Evolutionary conservation across 2,888 invertebrate species (phyloP), one percentile per base, ranked within the genome.

Genomic region (Cantharis flavilabris): DNA sequence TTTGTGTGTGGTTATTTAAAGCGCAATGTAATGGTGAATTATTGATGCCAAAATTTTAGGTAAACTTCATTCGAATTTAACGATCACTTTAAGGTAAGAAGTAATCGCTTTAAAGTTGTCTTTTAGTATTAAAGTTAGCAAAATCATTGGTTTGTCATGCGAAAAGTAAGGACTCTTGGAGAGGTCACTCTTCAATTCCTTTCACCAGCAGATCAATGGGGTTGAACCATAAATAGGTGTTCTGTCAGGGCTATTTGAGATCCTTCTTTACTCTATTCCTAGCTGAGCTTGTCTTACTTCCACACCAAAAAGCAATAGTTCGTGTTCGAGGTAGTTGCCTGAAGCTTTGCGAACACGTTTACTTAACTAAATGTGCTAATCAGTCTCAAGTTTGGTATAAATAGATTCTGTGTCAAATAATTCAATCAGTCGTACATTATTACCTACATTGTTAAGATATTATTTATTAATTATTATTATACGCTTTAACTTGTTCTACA

Each of bases 151-250:
- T 79, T 78, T 82, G 82, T 80, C 81, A 80, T 81, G 78, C 75
- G 79, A 80, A 79, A 79, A 77, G 80, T 81, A 79, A 81, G 81
- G 80, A 82, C 80, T 81, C 80, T 79, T 79, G 72, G 80, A 82
- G 79, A 83, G 83, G 83, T 83, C 83, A 82, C 76, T 76, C 67
- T 79, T 78, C 80, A 83, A 82, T 84, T 83, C 83, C 83, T 84
- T 85, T 84, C 83, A 83, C 81, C 83, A 80, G 80, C 82, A 84
- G 84, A 84, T 85, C 84, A 85, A 84, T 84, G 84, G 80, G 85
- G 84, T 84, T 84, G 83, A 83, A 84, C 84, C 84, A 85, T 85
- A 85, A 49, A 85, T 85, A 85, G 84, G 84, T 85, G 82, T 85
- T 82, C 84, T 83, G 83, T 83, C 84, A 82, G 80, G 81, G 81